Evolutionary conservation across 2,113 vertebrate genomes (phyloP), one percentile per base, ranked within the genome.

Genomic region (Edolisoma coerulescens): DNA sequence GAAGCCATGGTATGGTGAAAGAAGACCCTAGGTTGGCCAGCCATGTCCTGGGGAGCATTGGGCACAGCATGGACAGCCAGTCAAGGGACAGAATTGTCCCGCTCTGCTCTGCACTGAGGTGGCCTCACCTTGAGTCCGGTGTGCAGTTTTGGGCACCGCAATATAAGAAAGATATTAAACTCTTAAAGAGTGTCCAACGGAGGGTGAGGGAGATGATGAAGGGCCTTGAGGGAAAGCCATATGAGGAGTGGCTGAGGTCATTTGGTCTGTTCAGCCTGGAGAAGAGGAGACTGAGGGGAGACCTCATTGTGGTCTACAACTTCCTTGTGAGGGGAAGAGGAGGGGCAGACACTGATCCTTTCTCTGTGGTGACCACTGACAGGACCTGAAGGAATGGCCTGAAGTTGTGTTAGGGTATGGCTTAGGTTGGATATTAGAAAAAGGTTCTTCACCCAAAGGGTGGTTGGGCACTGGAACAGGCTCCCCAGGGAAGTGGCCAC

Each of bases 1-100:
- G 32, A 84, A 87, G 23, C 9, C 6, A 4, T 3, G 10, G 14
- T 60, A 50, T 6, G 0, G 0, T 75, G 35, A 57, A 88, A 79
- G 22, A 44, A 19, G 5, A 65, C 10, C 3, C 37, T 27, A 17
- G 32, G 17, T 27, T 59, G 22, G 13, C 14, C 37, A 50, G 0
- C 5, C 1, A 0, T 21, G 35, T 22, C 13, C 21, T 44, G 21
- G 26, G 16, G 16, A 20, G 11, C 35, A 57, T 21, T 1, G 1
- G 32, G 27, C 27, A 52, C 17, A 52, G 17, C 17, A 22, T 33
- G 21, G 32, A 8, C 39, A 84, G 37, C 37, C 3, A 14, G 53
- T 7, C 71, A 68, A 35, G 13, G 32, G 17, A 50, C 26, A 6
- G 17, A 37, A 50, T 37, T 76, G 26, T 35, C 52, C 61, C 1